Conservation (phyloP, 2,113 vertebrate species). For the Aphelocoma coerulescens region DNA sequence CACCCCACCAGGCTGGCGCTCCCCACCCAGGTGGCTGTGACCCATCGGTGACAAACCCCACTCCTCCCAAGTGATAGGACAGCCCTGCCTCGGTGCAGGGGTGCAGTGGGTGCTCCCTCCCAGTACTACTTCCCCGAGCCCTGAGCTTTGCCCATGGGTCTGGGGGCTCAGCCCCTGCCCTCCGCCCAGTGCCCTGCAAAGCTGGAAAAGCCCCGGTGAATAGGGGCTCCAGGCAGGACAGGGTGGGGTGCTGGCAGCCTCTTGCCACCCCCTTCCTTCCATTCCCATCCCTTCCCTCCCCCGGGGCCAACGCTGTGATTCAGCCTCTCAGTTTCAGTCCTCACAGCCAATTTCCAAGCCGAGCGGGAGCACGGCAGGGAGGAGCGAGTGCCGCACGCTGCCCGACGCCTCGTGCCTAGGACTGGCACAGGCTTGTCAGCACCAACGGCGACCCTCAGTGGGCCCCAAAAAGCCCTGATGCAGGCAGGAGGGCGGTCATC, state of each 20-base stretch:
- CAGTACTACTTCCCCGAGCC: neutral
- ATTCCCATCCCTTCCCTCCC: neutral
- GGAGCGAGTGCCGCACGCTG: neutral
- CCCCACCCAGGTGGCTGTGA: neutral
- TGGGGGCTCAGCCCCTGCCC: neutral
- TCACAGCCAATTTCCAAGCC: conserved; percentile 7
- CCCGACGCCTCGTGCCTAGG: neutral
- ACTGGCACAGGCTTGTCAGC: neutral
- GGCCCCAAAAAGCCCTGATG: accelerated
- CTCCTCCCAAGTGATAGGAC: neutral
- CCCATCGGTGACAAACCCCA: neutral
- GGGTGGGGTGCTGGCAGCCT: conserved; percentile 12
- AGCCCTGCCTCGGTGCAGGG: neutral
- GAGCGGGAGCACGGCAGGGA: neutral
- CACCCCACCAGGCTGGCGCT: neutral
- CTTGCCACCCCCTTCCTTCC: neutral
- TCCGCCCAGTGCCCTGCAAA: accelerated
- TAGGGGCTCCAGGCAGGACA: neutral
- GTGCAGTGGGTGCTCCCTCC: neutral
- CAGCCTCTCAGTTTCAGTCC: conserved; percentile 58
- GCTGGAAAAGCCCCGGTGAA: neutral
- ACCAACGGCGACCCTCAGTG: neutral
- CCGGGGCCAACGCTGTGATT: conserved; percentile 49
- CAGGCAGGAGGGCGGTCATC: neutral
- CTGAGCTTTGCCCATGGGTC: accelerated